Evolutionary conservation across 2,797 vertebrate genomes (phyloP).

Genomic region (Cossypha dichroa): DNA sequence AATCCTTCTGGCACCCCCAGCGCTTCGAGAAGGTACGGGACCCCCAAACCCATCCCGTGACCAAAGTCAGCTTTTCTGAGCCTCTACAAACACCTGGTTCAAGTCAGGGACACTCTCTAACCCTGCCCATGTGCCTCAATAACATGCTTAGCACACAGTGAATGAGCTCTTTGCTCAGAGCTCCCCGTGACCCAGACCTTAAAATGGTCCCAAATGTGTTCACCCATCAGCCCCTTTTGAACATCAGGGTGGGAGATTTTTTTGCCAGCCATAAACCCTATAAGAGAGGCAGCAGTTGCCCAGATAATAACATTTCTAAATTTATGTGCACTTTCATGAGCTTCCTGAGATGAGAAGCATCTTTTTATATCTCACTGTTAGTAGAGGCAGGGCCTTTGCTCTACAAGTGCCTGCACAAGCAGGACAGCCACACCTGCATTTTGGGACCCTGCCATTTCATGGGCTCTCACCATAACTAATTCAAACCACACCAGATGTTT

Average conservation of each 20-base stretch:
- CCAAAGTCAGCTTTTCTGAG: background rate
- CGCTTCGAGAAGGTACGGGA: slow-evolving; percentile 79
- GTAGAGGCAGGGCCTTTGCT: background rate
- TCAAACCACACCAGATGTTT: background rate
- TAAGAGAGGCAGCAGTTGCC: background rate
- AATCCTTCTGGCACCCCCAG: slow-evolving; percentile 78
- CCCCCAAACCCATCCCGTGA: accelerated
- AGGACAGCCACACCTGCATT: background rate
- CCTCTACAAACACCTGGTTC: accelerated
- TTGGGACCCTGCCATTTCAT: background rate
- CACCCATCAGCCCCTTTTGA: background rate
- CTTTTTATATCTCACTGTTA: background rate
- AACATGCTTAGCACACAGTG: background rate
- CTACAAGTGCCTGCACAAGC: background rate
- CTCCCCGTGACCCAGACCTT: background rate
- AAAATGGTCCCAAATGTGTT: accelerated
- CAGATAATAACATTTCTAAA: background rate
- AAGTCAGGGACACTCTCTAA: background rate
- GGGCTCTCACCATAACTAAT: background rate
- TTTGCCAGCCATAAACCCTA: background rate
- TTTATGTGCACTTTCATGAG: accelerated
- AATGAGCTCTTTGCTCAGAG: background rate
- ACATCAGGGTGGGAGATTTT: background rate
- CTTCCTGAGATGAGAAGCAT: background rate
- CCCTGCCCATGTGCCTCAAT: accelerated